phyloP scores from a whole-genome alignment of 2,113 vertebrate species.

The Plectropomus leopardus region DNA sequence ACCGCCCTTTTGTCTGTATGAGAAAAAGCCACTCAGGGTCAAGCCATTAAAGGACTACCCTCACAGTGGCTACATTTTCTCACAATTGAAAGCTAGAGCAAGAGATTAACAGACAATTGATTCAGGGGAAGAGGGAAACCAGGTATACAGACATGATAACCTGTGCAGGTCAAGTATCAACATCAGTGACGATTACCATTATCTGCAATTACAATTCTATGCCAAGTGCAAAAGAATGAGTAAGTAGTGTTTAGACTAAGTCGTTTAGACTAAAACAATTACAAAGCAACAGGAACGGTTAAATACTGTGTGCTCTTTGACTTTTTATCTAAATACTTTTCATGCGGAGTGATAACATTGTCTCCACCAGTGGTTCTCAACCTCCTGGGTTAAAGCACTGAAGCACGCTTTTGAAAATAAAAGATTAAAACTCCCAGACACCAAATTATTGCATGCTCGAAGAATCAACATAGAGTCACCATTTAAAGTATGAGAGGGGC shows the following conservation, averaged over 20 bases:
- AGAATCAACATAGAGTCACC: not conserved
- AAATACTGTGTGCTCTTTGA: constrained; percentile 81
- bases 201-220: constrained; percentile 79
- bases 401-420: not conserved
- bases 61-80: constrained; percentile 85
- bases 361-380: constrained; percentile 46
- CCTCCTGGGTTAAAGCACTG: constrained; percentile 17
- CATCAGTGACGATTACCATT: constrained; percentile 80
- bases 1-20: constrained; percentile 78
- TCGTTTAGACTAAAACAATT: constrained; percentile 82
- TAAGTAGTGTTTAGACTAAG: constrained; percentile 83
- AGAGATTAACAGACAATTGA: constrained; percentile 95
- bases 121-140: constrained; percentile 88
- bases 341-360: constrained; percentile 66
- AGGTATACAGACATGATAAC: constrained; percentile 92
- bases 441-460: not conserved
- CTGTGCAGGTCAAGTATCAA: constrained; percentile 87
- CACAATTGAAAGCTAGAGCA: constrained; percentile 90
- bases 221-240: constrained; percentile 84
- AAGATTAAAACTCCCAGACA: not conserved
- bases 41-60: constrained; percentile 75
- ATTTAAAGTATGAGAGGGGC: not conserved
- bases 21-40: constrained; percentile 82
- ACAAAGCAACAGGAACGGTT: constrained; percentile 49
- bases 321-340: constrained; percentile 44